A percentile compares a stretch with the other conserved stretches of the same genome.
phyloP scores from a whole-genome alignment of 2,888 invertebrate genomes.

The Clivina fossor region DNA sequence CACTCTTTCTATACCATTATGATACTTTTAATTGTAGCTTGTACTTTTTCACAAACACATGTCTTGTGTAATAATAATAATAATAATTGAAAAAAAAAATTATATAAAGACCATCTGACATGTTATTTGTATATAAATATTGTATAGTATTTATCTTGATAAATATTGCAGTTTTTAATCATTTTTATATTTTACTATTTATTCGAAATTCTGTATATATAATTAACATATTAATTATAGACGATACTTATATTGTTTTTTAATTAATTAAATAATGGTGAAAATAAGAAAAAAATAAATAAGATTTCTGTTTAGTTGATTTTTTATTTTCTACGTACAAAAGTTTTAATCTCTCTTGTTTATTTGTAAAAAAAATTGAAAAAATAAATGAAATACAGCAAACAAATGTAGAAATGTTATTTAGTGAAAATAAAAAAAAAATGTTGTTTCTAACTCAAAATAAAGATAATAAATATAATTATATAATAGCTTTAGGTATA shows the following conservation, averaged over 20 bases:
- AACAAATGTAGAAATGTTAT: slow-evolving; percentile 30
- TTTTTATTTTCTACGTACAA: slow-evolving; percentile 6
- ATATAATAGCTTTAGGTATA: slow-evolving; percentile 19
- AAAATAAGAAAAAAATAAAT: slow-evolving; percentile 16
- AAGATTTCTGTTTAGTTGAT: slow-evolving; percentile 1
- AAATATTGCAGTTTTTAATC: slow-evolving; percentile 27
- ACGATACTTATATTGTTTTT: not conserved
- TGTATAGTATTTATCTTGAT: slow-evolving; percentile 33
- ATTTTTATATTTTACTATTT: slow-evolving; percentile 32
- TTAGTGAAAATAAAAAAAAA: slow-evolving; percentile 18
- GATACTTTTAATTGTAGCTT: slow-evolving; percentile 15
- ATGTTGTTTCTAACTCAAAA: slow-evolving; percentile 25
- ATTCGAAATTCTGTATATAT: slow-evolving; percentile 33
- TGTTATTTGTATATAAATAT: slow-evolving; percentile 33
- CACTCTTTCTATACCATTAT: slow-evolving; percentile 39
- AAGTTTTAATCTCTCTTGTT: slow-evolving; percentile 5
- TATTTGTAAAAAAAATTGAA: too few species aligned
- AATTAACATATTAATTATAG: too few species aligned
- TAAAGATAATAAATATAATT: slow-evolving; percentile 27
- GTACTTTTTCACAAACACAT: slow-evolving; percentile 24
- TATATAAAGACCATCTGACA: slow-evolving; percentile 17
- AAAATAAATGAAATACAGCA: slow-evolving; percentile 20
- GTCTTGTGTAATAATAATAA: slow-evolving; percentile 12
- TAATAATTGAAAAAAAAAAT: too few species aligned
- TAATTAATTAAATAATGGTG: slow-evolving; percentile 19